Evolutionary conservation across 2,113 vertebrate species (phyloP).

Genomic region (Polyodon spathula): DNA sequence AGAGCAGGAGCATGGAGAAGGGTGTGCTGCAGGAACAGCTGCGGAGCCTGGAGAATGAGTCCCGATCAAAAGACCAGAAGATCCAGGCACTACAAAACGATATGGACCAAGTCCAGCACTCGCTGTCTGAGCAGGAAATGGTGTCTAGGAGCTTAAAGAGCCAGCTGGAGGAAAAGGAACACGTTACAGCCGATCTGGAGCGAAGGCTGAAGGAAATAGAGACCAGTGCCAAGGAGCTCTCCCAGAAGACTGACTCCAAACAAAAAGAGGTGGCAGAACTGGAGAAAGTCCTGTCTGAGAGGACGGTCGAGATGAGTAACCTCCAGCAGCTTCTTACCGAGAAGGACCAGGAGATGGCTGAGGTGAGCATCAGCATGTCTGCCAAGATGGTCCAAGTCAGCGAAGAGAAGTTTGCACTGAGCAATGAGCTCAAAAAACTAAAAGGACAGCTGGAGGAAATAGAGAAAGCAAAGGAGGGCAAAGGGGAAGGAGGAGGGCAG

Average conservation of each 20-base stretch:
- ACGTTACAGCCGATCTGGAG: conserved; percentile 44
- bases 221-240: conserved; percentile 52
- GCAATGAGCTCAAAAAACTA: conserved; percentile 64
- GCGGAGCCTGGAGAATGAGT: conserved; percentile 59
- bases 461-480: conserved; percentile 38
- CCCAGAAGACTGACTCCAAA: conserved; percentile 53
- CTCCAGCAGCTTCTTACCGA: conserved; percentile 57
- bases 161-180: conserved; percentile 61
- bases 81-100: conserved; percentile 67
- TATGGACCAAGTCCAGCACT: conserved; percentile 52
- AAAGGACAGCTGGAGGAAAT: conserved; percentile 66
- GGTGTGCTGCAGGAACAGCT: conserved; percentile 68
- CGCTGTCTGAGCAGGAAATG: conserved; percentile 57
- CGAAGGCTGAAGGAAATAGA: conserved; percentile 47
- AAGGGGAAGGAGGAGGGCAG: conserved; percentile 2
- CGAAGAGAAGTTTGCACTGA: conserved; percentile 71
- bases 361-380: conserved; percentile 71
- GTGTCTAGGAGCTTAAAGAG: conserved; percentile 51
- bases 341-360: conserved; percentile 69
- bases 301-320: conserved; percentile 50
- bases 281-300: conserved; percentile 54
- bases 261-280: conserved; percentile 35
- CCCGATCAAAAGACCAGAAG: conserved; percentile 67
- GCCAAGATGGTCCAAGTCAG: conserved; percentile 74
- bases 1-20: conserved; percentile 46